Percentiles rank a stretch among this genome's conserved stretches.
Conservation (phyloP, 2,797 vertebrate species). For the Bothrops alternatus region DNA sequence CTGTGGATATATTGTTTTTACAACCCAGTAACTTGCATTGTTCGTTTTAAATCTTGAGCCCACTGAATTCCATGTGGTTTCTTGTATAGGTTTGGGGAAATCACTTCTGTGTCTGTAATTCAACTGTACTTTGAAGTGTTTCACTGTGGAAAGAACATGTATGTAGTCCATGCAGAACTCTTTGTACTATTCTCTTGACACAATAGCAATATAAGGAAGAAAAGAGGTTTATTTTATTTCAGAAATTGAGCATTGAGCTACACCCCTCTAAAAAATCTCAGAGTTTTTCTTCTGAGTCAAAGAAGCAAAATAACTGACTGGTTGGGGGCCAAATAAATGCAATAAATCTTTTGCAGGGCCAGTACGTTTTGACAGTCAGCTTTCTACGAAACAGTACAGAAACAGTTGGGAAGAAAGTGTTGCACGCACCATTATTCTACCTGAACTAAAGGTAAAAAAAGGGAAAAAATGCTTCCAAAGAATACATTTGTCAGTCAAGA, state of each 20-base stretch:
- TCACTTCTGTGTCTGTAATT: neutral
- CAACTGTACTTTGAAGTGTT: neutral
- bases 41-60: neutral
- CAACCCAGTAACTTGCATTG: neutral
- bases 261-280: neutral
- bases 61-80: neutral
- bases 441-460: constrained; percentile 77
- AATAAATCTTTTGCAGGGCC: constrained; percentile 68
- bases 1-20: neutral
- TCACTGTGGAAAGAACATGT: neutral
- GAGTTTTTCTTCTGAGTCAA: neutral
- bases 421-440: constrained; percentile 70
- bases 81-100: neutral
- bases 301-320: neutral
- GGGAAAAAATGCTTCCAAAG: neutral
- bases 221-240: neutral
- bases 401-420: constrained; percentile 84
- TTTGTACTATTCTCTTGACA: neutral
- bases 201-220: neutral
- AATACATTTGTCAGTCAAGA: no score
- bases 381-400: constrained; percentile 78
- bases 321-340: neutral
- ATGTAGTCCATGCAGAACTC: neutral
- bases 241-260: neutral
- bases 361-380: constrained; percentile 60